Percentiles rank a stretch among this genome's conserved stretches.
phyloP scores from a whole-genome alignment of 2,113 vertebrate genomes.

The Vombatus ursinus region DNA sequence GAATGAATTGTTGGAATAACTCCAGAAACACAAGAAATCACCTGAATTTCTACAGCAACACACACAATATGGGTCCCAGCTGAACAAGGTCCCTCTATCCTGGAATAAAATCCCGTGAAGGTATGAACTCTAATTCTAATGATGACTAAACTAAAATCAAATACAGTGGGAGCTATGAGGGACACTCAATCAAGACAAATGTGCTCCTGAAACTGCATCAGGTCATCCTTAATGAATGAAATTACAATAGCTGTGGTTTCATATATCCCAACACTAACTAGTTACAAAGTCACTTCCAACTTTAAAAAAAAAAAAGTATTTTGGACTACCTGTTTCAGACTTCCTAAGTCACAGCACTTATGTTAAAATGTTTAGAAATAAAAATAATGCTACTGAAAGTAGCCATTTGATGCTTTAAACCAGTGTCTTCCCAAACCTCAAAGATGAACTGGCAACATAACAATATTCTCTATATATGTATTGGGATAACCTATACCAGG shows the following conservation, averaged over 20 bases:
- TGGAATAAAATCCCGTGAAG: background rate
- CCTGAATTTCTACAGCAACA: background rate
- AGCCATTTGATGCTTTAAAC: background rate
- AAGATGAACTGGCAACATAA: background rate
- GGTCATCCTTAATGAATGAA: background rate
- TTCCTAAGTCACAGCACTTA: background rate
- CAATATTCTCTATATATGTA: background rate
- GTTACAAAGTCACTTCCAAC: slow-evolving; percentile 6
- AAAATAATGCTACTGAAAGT: background rate
- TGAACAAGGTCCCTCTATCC: background rate
- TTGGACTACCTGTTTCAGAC: background rate
- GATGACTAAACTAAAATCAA: background rate
- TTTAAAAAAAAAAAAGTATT: background rate
- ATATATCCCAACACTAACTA: background rate
- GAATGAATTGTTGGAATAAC: background rate
- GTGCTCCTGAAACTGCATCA: background rate
- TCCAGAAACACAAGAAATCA: background rate
- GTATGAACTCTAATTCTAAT: background rate
- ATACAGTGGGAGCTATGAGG: background rate
- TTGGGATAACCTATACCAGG: background rate
- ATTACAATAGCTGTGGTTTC: background rate
- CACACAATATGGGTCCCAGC: background rate
- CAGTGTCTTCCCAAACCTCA: background rate
- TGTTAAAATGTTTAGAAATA: slow-evolving; percentile 19
- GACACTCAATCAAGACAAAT: background rate